These are phyloP conservation scores for Cinclus cinclus DNA, from an alignment of 2,113 vertebrate species.

Conservation along the genomic window DNA sequence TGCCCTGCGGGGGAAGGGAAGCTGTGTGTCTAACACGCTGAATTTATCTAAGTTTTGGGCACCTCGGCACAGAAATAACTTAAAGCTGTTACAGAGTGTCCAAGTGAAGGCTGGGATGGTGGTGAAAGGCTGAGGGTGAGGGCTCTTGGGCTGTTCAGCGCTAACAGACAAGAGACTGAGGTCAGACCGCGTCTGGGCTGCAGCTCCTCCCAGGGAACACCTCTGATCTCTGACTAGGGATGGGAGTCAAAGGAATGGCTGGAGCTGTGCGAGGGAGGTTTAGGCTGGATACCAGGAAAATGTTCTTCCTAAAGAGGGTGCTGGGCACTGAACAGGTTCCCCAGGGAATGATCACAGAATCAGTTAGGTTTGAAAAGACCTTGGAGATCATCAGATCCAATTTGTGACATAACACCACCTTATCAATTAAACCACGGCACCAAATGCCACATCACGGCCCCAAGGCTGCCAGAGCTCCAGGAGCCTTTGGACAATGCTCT, in stretches of 20 bases:
- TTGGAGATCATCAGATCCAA: not conserved
- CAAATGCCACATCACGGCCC: not conserved
- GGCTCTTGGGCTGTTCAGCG: not conserved
- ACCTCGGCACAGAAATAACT: not conserved
- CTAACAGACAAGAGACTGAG: not conserved
- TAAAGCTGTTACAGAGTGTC: not conserved
- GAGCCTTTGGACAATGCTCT: not conserved
- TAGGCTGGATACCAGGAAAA: not conserved
- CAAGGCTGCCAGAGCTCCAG: not conserved
- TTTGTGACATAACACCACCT: not conserved
- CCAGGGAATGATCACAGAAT: not conserved
- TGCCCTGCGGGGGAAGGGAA: accelerated
- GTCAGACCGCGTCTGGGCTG: not conserved
- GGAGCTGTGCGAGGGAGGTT: not conserved
- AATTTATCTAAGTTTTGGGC: not conserved
- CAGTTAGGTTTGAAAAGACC: not conserved
- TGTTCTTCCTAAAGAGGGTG: not conserved
- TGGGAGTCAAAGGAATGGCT: not conserved
- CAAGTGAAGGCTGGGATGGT: not conserved
- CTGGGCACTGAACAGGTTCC: not conserved
- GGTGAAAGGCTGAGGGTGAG: not conserved
- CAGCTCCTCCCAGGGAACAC: not conserved
- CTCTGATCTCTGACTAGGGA: not conserved
- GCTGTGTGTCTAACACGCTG: accelerated
- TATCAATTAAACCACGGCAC: not conserved